Base-by-base conservation (phyloP, 2,797 vertebrate species). In the Myiotriccus ornatus region DNA sequence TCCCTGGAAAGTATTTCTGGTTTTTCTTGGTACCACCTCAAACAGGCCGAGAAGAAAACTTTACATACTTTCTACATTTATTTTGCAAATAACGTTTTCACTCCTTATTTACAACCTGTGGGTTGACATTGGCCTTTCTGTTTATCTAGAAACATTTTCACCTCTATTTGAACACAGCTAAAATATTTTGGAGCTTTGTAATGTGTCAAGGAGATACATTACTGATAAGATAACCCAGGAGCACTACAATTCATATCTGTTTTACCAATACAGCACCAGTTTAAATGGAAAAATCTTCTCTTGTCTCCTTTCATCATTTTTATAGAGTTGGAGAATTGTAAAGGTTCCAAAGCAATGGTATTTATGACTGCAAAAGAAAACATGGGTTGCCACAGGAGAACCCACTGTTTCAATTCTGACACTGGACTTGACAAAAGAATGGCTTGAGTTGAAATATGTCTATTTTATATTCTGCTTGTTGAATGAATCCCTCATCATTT, bases 301-400 rank as follows among this genome's bases (percentile, higher is more conserved):
- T 87, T 91, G 65, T 92, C 70, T 77, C 62, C 46, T 94, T 95
- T 84, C 30, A 92, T 94, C 65, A 90, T 85, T 90, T 95, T 67
- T 93, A 90, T 64, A 62, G 69, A 83, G 37, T 63, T 69, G 28
- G 30, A 89, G 59, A 87, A 95, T 34, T 90, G 76, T 93, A 87
- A 84, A 90, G 68, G 22, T 91, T 94, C 68, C 78, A 89, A 70
- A 90, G 59, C 43, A 70, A 21, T 65, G 21, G 12, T 89, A 89
- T 96, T 95, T 96, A 94, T 92, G 87, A 71, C 64, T 73, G 25
- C 35, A 71, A 92, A 91, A 94, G 62, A 92, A 95, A 96, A 89
- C 68, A 88, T 65, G 24, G 43, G 25, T 93, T 93, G 22, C 59
- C 89, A 12, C 14, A 87, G 50, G 14, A 74, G 53, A 93, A 79